Base-by-base conservation (phyloP, 2,797 vertebrate species). In the Rhinoraja longicauda region DNA sequence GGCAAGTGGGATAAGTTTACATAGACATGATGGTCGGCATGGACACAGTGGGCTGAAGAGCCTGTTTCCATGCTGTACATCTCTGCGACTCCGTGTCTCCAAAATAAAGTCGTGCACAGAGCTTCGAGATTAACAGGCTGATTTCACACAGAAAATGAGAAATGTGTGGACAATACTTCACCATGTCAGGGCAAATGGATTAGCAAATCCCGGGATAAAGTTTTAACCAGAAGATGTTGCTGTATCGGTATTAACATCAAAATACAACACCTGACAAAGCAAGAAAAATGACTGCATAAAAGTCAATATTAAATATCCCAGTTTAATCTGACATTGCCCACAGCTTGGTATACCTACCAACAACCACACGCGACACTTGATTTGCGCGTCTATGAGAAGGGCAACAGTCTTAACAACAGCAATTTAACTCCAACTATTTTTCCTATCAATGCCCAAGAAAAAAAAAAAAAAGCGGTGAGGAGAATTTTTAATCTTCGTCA, bases 401-500 rank as follows among this genome's bases (percentile, higher is more conserved):
- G 70, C 70, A 73, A 26, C 19, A 73, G 70, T 21, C 17, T 67
- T 2, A 36, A 36, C n/a, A 0, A 21, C 59, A 64, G 32, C 59
- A 32, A 64, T 88, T 19, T 73, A 73, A 73, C 70, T 24, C 5
- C 19, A 73, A 21, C 24, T 21, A 21, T 73, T 73, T 73, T 19
- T 45, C 3, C 1, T 6, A 36, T 29, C 21, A 6, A 6, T 26
- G 32, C 12, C 88, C 88, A 72, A 70, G 45, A 70, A 5, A 53
- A 53, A 53, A 53, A 53, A 53, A 91, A 19, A 67, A 70, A 39
- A 72, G 73, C 26, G 36, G 45, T 8, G 36, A 72, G 70, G 36
- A 39, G 90, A 73, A 53, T 91, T 91, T 73, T 91, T 91, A 91
- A 91, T 91, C 90, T 73, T 91, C 67, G 29, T 73, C 67, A 88